Evolutionary conservation across 2,888 invertebrate genomes (phyloP), one percentile per base, ranked within the genome.

Genomic region (Byasa hedistus): DNA sequence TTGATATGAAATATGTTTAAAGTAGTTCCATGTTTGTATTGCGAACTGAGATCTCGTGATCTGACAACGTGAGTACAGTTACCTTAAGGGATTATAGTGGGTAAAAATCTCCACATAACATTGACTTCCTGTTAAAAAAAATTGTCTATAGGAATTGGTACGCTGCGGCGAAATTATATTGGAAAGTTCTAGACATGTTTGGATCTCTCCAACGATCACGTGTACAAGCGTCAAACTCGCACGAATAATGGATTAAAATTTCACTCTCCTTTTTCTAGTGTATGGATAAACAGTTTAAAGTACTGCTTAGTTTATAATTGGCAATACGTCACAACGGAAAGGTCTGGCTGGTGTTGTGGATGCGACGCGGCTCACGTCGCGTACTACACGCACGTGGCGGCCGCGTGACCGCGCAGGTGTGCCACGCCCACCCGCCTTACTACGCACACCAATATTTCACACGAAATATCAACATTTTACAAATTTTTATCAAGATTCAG

Each of bases 361-460:
- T 15, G 52, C 52, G 52, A 22, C 22, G 66, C 64, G 51, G 75
- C 73, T 69, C 39, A 70, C 69, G 76, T 74, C 71, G 75, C 74
- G 76, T 76, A 75, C 72, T 76, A 73, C 68, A 76, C 75, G 78
- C 86, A 87, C 86, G 86, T 85, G 86, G 78, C 69, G 27, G 66
- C 73, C 78, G 79, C 85, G 84, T 84, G 88, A 84, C 79, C 72
- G 68, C 69, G 76, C 81, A 83, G 81, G 82, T 81, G 78, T 76
- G 76, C 70, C 75, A 74, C 77, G 77, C 78, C 79, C 72, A 79
- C 73, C 69, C 68, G 51, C 27, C 10, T 8, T 22, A 62, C 54
- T 48, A 36, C 54, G 54, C 48, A 48, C 60, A 21, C 58, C 22
- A 15, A 69, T 68, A 66, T 65, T 72, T 67, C 71, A 71, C 71